Conservation (phyloP, 2,797 vertebrate genomes). For the Erithacus rubecula region DNA sequence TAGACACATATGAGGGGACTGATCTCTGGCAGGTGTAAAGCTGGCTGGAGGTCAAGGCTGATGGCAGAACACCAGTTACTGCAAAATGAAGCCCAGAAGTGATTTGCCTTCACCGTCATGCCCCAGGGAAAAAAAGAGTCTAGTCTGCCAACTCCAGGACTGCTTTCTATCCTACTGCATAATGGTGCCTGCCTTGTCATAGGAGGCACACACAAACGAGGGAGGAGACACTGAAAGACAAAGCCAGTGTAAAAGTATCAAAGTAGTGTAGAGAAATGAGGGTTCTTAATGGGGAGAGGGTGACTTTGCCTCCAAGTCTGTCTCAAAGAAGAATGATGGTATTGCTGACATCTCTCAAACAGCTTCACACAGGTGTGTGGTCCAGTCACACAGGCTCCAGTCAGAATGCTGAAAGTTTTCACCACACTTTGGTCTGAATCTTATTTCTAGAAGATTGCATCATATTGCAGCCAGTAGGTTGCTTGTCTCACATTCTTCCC, state of each 20-base stretch:
- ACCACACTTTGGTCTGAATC: not conserved
- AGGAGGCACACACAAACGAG: not conserved
- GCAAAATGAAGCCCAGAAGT: not conserved
- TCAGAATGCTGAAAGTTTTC: not conserved
- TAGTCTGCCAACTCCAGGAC: not conserved
- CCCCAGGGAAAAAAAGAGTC: not conserved
- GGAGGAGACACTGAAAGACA: not conserved
- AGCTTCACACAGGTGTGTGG: not conserved
- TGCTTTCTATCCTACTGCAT: not conserved
- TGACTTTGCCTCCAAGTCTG: not conserved
- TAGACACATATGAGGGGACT: not conserved
- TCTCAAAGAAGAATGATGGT: not conserved
- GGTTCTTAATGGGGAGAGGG: not conserved
- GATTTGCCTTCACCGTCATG: not conserved
- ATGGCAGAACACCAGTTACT: not conserved
- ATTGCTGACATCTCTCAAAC: not conserved
- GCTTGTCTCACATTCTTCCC: not conserved
- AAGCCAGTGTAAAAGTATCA: not conserved
- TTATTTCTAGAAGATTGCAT: not conserved
- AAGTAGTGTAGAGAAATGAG: not conserved
- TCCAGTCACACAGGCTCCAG: not conserved
- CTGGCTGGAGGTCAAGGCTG: not conserved
- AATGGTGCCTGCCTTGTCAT: not conserved
- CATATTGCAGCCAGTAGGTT: not conserved
- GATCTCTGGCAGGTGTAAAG: not conserved